Base-by-base conservation (phyloP, 1,140 invertebrate genomes). In the Trinorchestia longiramus region DNA sequence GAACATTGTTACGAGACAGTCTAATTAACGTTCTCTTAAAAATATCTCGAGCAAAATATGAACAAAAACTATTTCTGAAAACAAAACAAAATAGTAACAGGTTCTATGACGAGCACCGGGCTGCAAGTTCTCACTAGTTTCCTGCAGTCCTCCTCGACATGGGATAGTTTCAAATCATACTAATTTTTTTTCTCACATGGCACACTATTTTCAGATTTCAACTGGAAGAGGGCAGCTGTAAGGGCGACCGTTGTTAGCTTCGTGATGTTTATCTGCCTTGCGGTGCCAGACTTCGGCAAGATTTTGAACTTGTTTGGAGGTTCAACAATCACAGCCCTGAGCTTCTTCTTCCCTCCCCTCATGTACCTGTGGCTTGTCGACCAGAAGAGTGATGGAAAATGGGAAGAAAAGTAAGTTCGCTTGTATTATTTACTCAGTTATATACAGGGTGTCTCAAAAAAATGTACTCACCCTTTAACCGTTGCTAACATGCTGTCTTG, bases 221-320 rank as follows among this genome's bases (percentile, higher is more conserved):
- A 98, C 95, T 98, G 98, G 97, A 98, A 98, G 97, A 97, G 99
- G 23, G 98, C 98, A 95, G 97, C 98, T 0, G 97, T 99, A 43
- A 97, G 99, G 88, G 98, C 98, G 0, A 97, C 97, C 0, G 97
- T 99, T 0, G 98, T 99, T 28, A 97, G 98, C 0, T 96, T 98
- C 0, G 98, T 98, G 0, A 98, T 99, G 11, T 98, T 99, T 43
- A 97, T 99, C 11, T 99, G 98, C 0, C 98, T 99, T 97, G 98
- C 98, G 8, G 98, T 99, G 0, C 99, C 99, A 0, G 97, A 98
- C 96, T 99, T 99, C 97, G 99, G 99, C 96, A 97, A 99, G 40
- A 98, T 99, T 4, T 98, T 99, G 98, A 98, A 99, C 45, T 97
- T 99, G 4, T 98, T 99, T 15, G 99, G 99, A 42, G 98, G 98